Percentiles rank a stretch among this genome's conserved stretches.
These are phyloP conservation scores for Cheirogaleus medius DNA, from an alignment of 2,113 vertebrate species.

Conservation along the genomic window DNA sequence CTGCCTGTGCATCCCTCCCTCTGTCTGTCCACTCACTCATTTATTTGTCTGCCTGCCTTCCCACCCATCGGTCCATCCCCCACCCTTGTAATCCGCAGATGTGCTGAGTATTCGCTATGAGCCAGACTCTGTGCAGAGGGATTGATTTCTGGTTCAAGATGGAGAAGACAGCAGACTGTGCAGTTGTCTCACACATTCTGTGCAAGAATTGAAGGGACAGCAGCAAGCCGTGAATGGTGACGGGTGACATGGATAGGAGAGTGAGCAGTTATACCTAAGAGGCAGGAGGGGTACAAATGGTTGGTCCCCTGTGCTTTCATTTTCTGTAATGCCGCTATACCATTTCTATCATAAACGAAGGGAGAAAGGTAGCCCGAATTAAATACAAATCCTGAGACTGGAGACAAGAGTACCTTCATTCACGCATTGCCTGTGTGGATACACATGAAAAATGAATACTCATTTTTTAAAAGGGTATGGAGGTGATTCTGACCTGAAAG, in stretches of 20 bases:
- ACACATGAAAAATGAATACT: not conserved
- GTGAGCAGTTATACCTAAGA: not conserved
- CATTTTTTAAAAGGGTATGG: not conserved
- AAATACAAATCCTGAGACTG: not conserved
- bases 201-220: not conserved
- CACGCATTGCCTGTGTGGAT: too few relatives aligned
- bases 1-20: not conserved
- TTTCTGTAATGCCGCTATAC: not conserved
- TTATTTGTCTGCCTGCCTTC: not conserved
- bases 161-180: not conserved
- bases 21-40: not conserved
- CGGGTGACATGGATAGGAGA: not conserved
- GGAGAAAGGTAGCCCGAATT: not conserved
- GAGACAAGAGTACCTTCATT: not conserved
- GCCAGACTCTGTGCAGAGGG: not conserved
- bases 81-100: not conserved
- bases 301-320: not conserved
- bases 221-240: not conserved
- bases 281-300: not conserved
- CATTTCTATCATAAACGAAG: not conserved
- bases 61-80: not conserved
- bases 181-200: not conserved
- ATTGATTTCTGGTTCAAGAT: not conserved
- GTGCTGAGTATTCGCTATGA: not conserved
- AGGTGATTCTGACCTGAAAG: not conserved